These are phyloP conservation scores for Tenualosa ilisha DNA, from an alignment of 2,797 vertebrate species.

Conservation along the genomic window DNA sequence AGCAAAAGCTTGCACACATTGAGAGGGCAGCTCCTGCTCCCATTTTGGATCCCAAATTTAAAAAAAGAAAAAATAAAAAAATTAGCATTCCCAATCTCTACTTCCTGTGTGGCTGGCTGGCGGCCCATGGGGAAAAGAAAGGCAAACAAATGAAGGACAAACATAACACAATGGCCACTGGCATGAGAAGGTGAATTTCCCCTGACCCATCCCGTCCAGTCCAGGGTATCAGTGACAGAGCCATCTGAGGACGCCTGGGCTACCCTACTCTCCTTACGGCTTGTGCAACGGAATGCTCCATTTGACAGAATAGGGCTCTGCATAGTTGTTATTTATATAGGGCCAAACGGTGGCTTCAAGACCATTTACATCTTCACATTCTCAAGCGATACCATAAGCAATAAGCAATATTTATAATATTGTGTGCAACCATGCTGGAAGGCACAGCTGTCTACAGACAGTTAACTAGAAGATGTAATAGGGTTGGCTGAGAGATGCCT, in stretches of 20 bases:
- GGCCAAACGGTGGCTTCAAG: neutral
- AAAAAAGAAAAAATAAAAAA: conserved; percentile 19
- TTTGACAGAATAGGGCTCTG: neutral
- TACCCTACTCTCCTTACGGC: neutral
- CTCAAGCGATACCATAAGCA: neutral
- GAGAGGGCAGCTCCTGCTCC: conserved; percentile 16
- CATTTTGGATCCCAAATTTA: conserved; percentile 19
- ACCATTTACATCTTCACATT: conserved; percentile 2
- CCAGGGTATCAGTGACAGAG: conserved; percentile 42
- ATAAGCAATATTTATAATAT: neutral
- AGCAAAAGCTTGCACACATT: neutral
- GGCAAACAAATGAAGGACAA: conserved; percentile 66
- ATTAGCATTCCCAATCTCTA: conserved; percentile 66
- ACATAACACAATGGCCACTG: conserved; percentile 62
- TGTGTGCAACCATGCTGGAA: neutral
- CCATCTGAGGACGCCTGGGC: conserved; percentile 24
- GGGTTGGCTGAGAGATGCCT: neutral
- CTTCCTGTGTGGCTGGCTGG: conserved; percentile 70
- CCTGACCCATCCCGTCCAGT: conserved; percentile 34
- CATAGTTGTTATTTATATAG: neutral
- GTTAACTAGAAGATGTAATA: neutral
- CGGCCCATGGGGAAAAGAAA: conserved; percentile 62
- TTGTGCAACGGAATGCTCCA: neutral
- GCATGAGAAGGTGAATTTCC: conserved; percentile 47
- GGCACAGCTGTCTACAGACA: neutral